A percentile compares a stretch with the other conserved stretches of the same genome.
Conservation (phyloP, 2,113 vertebrate species). For the Muntiacus reevesi region DNA sequence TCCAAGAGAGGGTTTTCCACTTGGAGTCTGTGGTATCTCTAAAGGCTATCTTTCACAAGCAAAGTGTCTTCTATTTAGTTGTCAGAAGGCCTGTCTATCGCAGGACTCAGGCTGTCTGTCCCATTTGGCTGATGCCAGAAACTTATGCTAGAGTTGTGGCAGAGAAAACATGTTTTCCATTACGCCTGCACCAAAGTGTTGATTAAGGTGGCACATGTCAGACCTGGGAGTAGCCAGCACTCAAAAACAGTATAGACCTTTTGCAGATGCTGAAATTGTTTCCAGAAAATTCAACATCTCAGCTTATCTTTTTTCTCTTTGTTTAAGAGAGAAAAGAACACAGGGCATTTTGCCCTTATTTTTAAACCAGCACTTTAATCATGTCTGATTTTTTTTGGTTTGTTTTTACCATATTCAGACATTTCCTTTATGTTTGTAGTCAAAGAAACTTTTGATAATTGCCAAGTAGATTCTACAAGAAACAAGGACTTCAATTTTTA, state of each 20-base stretch:
- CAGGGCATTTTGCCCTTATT: background rate
- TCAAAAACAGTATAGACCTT: conserved; percentile 40
- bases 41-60: conserved; percentile 63
- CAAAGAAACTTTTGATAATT: conserved; percentile 32
- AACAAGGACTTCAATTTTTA: conserved; percentile 18
- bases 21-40: conserved; percentile 45
- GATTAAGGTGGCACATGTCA: conserved; percentile 70
- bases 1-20: conserved; percentile 53
- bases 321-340: background rate
- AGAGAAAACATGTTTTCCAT: conserved; percentile 69
- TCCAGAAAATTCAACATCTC: conserved; percentile 58
- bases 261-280: conserved; percentile 67
- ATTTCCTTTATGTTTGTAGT: conserved; percentile 34
- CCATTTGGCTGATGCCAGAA: conserved; percentile 64
- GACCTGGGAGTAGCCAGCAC: conserved; percentile 54
- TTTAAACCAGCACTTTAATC: conserved; percentile 28
- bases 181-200: conserved; percentile 57
- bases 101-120: conserved; percentile 59
- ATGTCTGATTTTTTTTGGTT: background rate
- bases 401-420: background rate
- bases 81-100: conserved; percentile 67
- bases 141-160: conserved; percentile 43
- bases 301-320: background rate
- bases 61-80: conserved; percentile 51
- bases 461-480: background rate